phyloP scores from a whole-genome alignment of 1,140 invertebrate genomes.

The Hyposmocoma kahamanoa region DNA sequence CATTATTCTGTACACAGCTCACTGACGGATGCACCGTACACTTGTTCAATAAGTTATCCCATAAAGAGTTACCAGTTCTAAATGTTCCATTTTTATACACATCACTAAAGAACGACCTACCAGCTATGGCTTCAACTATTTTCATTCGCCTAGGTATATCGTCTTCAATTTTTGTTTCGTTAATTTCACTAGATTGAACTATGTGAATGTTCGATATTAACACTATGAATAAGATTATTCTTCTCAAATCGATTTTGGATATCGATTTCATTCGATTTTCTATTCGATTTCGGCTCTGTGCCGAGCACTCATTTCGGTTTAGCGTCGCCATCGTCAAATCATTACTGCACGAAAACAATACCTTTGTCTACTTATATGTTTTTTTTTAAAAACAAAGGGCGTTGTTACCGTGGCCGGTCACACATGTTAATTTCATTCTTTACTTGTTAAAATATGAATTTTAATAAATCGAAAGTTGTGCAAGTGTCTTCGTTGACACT shows the following conservation, averaged over 20 bases:
- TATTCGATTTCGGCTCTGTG: neutral
- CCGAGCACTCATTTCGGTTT: neutral
- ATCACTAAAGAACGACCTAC: conserved; percentile 39
- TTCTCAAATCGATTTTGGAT: conserved; percentile 9
- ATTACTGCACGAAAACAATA: conserved; percentile 35
- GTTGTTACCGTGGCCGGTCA: conserved; percentile 20
- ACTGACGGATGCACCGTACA: conserved; percentile 79
- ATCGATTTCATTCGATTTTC: neutral
- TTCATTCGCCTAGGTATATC: conserved; percentile 45
- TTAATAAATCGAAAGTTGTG: conserved; percentile 14
- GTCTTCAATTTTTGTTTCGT: conserved; percentile 25
- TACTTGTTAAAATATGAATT: conserved; percentile 9
- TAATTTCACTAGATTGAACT: conserved; percentile 32
- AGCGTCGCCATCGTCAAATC: conserved; percentile 43
- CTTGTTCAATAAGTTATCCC: conserved; percentile 81
- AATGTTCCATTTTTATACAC: conserved; percentile 66
- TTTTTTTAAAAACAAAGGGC: conserved; percentile 14
- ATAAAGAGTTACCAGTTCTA: conserved; percentile 78
- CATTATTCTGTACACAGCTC: conserved; percentile 84
- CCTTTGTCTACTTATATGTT: conserved; percentile 24
- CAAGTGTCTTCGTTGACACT: conserved; percentile 11
- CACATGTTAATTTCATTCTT: conserved; percentile 36
- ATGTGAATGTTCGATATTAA: conserved; percentile 15
- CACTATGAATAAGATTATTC: conserved; percentile 26
- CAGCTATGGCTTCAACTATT: conserved; percentile 45